A percentile compares a stretch with the other conserved stretches of the same genome.
Conservation (phyloP, 2,888 invertebrate species). For the Phasia obesa region DNA sequence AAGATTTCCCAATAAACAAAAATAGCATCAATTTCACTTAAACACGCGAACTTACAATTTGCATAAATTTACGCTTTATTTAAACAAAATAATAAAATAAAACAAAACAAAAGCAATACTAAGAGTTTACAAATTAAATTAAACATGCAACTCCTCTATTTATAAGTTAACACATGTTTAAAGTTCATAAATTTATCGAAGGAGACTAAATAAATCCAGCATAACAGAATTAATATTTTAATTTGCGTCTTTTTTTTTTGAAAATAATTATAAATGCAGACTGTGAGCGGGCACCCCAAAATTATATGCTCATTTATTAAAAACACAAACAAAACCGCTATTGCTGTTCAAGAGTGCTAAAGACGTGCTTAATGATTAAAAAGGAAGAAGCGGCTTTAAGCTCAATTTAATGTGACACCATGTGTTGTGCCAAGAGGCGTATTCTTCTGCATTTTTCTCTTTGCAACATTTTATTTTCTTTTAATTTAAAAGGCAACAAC, state of each 20-base stretch:
- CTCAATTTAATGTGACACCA: conserved; percentile 51
- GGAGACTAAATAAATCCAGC: conserved; percentile 23
- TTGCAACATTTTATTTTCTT: conserved; percentile 4
- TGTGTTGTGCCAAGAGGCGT: conserved; percentile 16
- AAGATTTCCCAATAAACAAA: conserved; percentile 6
- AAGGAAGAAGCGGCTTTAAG: conserved; percentile 44
- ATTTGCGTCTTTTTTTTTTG: not conserved
- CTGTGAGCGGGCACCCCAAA: conserved; percentile 54
- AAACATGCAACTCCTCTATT: not conserved
- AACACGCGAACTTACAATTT: conserved; percentile 48
- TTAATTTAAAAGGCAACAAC: not conserved
- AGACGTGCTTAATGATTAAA: conserved; percentile 51
- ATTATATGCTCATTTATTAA: conserved; percentile 49
- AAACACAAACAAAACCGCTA: conserved; percentile 1
- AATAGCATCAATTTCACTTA: conserved; percentile 46
- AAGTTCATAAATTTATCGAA: not conserved
- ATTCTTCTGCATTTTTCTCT: not conserved
- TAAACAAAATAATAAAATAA: conserved; percentile 8
- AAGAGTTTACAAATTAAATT: not conserved
- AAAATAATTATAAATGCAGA: conserved; percentile 45
- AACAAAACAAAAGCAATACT: not conserved
- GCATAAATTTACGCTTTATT: conserved; percentile 46
- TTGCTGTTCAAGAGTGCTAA: conserved; percentile 26
- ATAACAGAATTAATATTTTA: conserved; percentile 6
- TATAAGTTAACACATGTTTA: not conserved